phyloP scores from a whole-genome alignment of 2,113 vertebrate species.

The Uropsilus gracilis region DNA sequence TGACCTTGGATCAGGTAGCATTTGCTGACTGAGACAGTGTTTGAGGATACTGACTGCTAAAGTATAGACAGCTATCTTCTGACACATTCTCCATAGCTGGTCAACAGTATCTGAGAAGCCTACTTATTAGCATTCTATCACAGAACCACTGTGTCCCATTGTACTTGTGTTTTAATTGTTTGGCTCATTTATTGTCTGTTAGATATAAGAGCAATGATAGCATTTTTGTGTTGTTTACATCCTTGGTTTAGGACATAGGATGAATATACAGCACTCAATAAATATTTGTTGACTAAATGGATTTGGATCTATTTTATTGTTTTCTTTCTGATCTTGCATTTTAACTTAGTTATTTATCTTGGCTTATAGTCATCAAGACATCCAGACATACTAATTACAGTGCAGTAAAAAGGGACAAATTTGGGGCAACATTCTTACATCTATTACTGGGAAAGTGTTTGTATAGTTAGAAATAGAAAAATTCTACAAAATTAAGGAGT shows the following conservation, averaged over 20 bases:
- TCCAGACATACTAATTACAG: background rate
- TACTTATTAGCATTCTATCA: background rate
- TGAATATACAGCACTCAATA: background rate
- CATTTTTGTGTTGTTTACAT: background rate
- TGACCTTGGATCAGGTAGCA: background rate
- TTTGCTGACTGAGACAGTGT: background rate
- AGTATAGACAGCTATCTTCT: background rate
- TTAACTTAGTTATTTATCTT: background rate
- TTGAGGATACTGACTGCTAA: background rate
- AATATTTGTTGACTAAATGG: background rate
- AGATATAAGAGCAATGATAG: background rate
- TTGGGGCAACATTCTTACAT: background rate
- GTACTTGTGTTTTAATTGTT: background rate
- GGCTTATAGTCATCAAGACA: background rate
- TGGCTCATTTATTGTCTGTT: background rate
- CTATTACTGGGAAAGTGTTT: background rate
- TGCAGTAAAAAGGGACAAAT: background rate
- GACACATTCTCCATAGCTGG: background rate
- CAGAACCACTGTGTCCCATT: background rate
- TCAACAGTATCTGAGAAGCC: background rate
- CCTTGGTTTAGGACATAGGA: background rate
- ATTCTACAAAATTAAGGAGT: background rate
- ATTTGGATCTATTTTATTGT: background rate
- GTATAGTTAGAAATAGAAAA: background rate
- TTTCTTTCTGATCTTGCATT: background rate